Base-by-base conservation (phyloP, 2,113 vertebrate genomes). In the Meriones unguiculatus region DNA sequence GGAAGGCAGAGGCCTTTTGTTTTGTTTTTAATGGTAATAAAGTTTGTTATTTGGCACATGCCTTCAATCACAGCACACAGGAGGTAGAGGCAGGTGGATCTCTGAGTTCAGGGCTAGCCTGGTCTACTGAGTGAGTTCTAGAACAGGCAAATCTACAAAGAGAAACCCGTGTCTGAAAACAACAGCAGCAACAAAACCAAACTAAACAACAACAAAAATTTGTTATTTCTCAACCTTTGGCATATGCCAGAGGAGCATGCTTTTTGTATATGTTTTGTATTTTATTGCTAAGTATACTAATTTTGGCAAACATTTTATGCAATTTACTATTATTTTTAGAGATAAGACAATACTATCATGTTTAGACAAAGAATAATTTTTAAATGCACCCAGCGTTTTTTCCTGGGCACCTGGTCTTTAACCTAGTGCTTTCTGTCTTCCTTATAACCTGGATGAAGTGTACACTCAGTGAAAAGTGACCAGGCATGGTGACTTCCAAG, bases 321-420 rank as follows among this genome's bases (percentile, higher is more conserved):
- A n/a, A 6, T 76, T 92, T 85, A 38, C 82, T 89, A 28, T 87
- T 89, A 75, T 92, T 92, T 87, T 38, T 89, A 76, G 73, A 91
- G 73, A 32, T 87, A 88, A 87, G 52, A 32, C 81, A 89, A 72
- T 69, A 69, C 57, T 67, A 24, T 72, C 17, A n/a, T 89, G 65
- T 93, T 25, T 38, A 82, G 20, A 95, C 67, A 81, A 82, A 90
- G 38, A 91, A 22, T 65, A 85, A 46, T 87, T 86, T 50, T 20
- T 17, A 76, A 88, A 46, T 52, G 14, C 80, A 46, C n/a, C 73
- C 32, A 77, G 62, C 17, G 54, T 87, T 95, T n/a, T n/a, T 90
- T 70, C 50, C 41, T 73, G 18, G 5, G 85, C 81, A 84, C 84
- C n/a, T 72, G 94, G 6, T 84, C 6, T 95, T 77, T 90, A 94